Evolutionary conservation across 2,797 vertebrate genomes (phyloP).

Genomic region (Nyctibius grandis): DNA sequence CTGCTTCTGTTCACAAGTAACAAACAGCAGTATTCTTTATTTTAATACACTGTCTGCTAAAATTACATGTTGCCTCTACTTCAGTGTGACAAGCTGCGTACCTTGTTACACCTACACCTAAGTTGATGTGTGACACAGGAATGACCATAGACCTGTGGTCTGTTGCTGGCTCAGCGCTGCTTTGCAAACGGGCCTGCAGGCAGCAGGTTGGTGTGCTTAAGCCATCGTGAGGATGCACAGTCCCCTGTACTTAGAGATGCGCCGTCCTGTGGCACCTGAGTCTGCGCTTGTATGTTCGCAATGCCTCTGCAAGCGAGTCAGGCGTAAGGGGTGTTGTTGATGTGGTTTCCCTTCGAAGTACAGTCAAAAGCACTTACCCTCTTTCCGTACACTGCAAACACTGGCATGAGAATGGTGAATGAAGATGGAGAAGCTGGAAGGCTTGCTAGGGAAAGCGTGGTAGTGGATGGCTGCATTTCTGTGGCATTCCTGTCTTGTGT

Average conservation of each 20-base stretch:
- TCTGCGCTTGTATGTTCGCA: rapidly evolving
- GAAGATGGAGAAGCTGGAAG: background rate
- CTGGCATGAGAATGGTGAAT: background rate
- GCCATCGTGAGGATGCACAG: rapidly evolving
- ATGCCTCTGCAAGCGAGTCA: rapidly evolving
- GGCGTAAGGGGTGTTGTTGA: rapidly evolving
- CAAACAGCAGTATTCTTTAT: background rate
- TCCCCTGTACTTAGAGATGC: background rate
- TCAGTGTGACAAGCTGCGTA: background rate
- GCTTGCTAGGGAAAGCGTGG: background rate
- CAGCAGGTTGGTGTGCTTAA: background rate
- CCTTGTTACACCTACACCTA: rapidly evolving
- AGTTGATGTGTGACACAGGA: background rate
- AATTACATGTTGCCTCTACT: background rate
- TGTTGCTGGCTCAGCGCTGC: rapidly evolving
- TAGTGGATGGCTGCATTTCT: background rate
- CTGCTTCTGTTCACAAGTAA: background rate
- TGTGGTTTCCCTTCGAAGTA: background rate
- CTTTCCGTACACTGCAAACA: background rate
- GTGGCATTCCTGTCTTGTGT: background rate
- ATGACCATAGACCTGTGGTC: background rate
- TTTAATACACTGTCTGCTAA: background rate
- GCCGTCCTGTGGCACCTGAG: background rate
- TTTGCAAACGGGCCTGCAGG: background rate
- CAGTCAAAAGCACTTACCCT: background rate